Conservation (phyloP, 2,797 vertebrate genomes). For the Sternarchorhynchus goeldii region DNA sequence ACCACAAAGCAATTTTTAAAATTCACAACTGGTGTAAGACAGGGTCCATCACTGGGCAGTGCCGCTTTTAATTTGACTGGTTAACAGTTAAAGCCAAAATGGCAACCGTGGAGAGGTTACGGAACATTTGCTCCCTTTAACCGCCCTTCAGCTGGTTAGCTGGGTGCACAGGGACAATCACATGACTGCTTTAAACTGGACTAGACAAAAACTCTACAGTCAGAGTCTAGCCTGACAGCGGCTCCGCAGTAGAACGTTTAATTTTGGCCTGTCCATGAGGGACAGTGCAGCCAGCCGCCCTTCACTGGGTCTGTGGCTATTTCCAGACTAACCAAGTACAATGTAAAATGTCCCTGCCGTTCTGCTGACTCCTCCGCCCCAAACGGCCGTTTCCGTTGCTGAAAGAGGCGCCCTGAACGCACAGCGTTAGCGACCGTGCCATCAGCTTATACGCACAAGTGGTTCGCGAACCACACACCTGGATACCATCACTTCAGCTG, state of each 20-base stretch:
- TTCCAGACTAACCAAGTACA: neutral
- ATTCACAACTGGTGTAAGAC: neutral
- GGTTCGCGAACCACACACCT: no score
- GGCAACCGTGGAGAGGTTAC: no score
- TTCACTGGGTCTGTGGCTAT: constrained; percentile 26
- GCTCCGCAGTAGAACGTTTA: neutral
- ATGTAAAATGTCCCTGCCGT: neutral
- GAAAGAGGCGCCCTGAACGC: no score
- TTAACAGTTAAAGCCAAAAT: neutral
- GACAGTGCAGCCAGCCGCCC: no score
- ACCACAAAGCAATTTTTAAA: neutral
- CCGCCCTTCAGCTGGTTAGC: neutral
- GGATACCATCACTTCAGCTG: neutral
- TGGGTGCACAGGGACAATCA: neutral
- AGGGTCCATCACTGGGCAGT: neutral
- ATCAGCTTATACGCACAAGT: no score
- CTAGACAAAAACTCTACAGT: neutral
- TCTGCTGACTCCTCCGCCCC: no score
- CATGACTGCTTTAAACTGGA: neutral
- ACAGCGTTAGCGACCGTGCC: no score
- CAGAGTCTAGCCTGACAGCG: neutral
- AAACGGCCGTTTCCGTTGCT: no score
- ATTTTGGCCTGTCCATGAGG: constrained; percentile 3
- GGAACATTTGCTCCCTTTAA: neutral
- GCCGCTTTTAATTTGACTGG: neutral